Conservation (phyloP, 2,113 vertebrate species). For the Erpornis zantholeuca region DNA sequence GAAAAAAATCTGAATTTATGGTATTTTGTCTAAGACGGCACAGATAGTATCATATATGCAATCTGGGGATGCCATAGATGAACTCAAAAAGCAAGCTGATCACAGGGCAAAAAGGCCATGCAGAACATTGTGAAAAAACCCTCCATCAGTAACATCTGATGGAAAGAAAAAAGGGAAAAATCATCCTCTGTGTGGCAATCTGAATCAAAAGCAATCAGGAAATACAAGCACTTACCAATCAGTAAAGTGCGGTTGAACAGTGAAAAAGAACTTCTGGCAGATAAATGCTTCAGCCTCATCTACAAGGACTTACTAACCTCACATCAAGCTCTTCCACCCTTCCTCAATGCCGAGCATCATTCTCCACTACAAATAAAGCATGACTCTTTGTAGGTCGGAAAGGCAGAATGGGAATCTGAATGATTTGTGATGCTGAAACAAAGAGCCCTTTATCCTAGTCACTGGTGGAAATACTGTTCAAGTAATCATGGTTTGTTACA, state of each 20-base stretch:
- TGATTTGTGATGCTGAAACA: slow-evolving; percentile 25
- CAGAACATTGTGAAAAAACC: not conserved
- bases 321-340: not conserved
- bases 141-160: not conserved
- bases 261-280: not conserved
- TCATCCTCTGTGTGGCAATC: not conserved
- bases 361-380: not conserved
- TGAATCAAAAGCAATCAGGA: slow-evolving; percentile 54
- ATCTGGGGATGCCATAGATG: not conserved
- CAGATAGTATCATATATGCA: not conserved
- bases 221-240: slow-evolving; percentile 43
- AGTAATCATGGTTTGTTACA: not conserved
- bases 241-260: not conserved
- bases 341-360: not conserved
- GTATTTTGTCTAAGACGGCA: not conserved
- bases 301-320: not conserved
- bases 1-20: not conserved
- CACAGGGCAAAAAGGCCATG: not conserved
- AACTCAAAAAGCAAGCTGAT: not conserved
- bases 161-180: slow-evolving; percentile 3
- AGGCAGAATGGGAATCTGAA: not conserved
- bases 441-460: not conserved
- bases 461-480: not conserved
- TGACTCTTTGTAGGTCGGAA: not conserved
- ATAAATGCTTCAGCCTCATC: not conserved